phyloP scores from a whole-genome alignment of 2,797 vertebrate species.

The Myotis findleyi region DNA sequence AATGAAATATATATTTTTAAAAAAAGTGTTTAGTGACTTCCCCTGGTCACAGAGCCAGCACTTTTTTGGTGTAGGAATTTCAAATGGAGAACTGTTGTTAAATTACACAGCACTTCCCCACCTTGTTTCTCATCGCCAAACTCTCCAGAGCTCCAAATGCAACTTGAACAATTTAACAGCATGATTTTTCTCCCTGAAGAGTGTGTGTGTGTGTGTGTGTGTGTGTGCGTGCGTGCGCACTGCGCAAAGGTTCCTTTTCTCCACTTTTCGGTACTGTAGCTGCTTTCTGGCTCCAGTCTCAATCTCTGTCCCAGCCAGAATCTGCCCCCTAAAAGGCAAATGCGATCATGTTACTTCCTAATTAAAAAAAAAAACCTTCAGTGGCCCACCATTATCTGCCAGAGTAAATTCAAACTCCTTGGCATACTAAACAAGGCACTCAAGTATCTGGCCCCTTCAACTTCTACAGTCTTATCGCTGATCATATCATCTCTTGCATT shows the following conservation, averaged over 20 bases:
- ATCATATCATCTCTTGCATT: neutral
- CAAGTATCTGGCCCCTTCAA: neutral
- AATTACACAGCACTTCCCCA: neutral
- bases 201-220: neutral
- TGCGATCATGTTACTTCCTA: constrained; percentile 49
- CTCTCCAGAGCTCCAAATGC: neutral
- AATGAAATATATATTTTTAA: too few species aligned
- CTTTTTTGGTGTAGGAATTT: neutral
- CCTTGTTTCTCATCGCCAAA: neutral
- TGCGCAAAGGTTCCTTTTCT: neutral
- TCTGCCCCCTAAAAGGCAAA: constrained; percentile 13
- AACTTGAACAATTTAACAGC: neutral
- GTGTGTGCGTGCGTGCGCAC: too few species aligned
- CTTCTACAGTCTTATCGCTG: neutral
- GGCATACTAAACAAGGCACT: constrained; percentile 10
- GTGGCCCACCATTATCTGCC: neutral
- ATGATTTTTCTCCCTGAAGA: neutral
- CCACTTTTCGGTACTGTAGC: neutral
- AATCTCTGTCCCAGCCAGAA: constrained; percentile 29
- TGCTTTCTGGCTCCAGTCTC: neutral
- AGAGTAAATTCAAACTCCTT: constrained; percentile 36
- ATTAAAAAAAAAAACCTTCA: constrained; percentile 44
- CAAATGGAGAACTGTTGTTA: neutral
- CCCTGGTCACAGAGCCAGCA: neutral
- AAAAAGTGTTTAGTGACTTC: neutral